Percentiles rank a stretch among this genome's conserved stretches.
These are phyloP conservation scores for Sthenelais limicola DNA, from an alignment of 2,888 invertebrate species.

Conservation along the genomic window DNA sequence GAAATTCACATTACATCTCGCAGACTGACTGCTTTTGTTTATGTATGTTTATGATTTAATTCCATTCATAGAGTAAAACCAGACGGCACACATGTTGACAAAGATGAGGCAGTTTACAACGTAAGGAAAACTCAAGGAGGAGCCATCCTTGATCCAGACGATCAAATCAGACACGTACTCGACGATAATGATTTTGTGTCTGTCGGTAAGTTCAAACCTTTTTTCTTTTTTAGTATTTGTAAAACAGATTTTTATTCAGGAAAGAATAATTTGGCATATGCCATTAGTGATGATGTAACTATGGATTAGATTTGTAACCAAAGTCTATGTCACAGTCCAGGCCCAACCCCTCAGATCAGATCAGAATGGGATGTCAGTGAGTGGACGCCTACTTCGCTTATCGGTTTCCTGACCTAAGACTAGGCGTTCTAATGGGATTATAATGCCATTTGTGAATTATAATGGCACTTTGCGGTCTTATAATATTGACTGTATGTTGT, in stretches of 20 bases:
- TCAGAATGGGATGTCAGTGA: too few species aligned
- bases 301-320: too few species aligned
- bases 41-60: conserved; percentile 42
- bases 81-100: conserved; percentile 46
- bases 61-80: conserved; percentile 46
- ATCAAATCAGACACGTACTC: conserved; percentile 75
- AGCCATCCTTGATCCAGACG: conserved; percentile 77
- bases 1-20: not conserved
- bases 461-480: too few species aligned
- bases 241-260: not conserved
- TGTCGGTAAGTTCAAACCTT: conserved; percentile 73
- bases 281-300: not conserved
- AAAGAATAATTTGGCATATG: not conserved
- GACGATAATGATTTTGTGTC: conserved; percentile 78
- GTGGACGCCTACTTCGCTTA: too few species aligned
- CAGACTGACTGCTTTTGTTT: not conserved
- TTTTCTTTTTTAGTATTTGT: not conserved
- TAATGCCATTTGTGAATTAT: too few species aligned
- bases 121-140: conserved; percentile 77
- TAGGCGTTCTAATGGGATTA: too few species aligned
- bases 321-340: too few species aligned
- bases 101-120: conserved; percentile 67
- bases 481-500: too few species aligned
- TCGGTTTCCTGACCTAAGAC: too few species aligned
- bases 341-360: too few species aligned